Evolutionary conservation across 2,113 vertebrate species (phyloP), one percentile per base, ranked within the genome.

Genomic region (Nipponia nippon): DNA sequence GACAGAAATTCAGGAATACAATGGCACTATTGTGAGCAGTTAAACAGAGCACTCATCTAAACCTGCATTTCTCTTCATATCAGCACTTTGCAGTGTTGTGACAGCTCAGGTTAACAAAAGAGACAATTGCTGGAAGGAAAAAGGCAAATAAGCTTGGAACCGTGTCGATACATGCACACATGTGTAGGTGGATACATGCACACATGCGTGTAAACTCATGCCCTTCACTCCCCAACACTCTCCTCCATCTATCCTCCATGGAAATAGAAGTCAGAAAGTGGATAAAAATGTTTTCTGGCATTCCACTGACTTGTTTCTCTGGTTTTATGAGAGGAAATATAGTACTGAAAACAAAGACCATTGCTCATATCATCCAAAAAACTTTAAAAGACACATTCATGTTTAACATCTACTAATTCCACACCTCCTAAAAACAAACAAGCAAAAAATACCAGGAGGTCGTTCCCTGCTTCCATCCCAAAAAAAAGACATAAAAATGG

Each of bases 261-360:
- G 63, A 92, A 90, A 84, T 29, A 73, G 49, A 92, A 89, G 40
- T 5, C 63, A 90, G 79, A 84, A 95, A 88, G 87, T 9, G 80
- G 34, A 85, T 9, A 76, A 21, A 63, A 91, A 52, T 61, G 53
- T 32, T 89, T 59, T 82, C 83, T 84, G 73, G 46, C 67, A 61
- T 71, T 65, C 62, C 84, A 56, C 26, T 27, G 25, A 52, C 63
- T 78, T 73, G 46, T 63, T 87, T 88, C 69, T 90, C 65, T 71
- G 59, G 59, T 83, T 94, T 89, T 87, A 93, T 8, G 50, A 81
- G 71, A 81, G 62, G 89, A 92, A 95, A 94, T 94, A 66, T 3
- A 23, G 62, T 42, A 77, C 89, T 52, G 69, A 91, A 88, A 92
- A 76, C 49, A 62, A 92, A 91, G 66, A 62, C 6, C 32, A 22